A percentile compares a stretch with the other conserved stretches of the same genome.
Conservation (phyloP, 2,797 vertebrate genomes). For the Anas acuta region DNA sequence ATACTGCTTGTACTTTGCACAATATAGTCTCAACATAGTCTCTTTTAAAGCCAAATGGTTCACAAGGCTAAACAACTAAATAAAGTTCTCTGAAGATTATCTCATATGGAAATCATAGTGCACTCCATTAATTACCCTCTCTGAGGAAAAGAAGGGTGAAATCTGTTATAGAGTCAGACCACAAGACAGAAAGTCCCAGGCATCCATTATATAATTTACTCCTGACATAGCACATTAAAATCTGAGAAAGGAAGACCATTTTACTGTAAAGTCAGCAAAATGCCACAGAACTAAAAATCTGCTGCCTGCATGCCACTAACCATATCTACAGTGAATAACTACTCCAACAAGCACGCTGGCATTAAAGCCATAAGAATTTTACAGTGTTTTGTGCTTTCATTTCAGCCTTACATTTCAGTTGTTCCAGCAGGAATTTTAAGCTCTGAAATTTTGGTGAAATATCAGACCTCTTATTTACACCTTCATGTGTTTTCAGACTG, state of each 20-base stretch:
- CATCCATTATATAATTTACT: slow-evolving; percentile 79
- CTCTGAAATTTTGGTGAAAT: slow-evolving; percentile 44
- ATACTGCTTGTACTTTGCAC: slow-evolving; percentile 13
- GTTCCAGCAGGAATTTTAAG: neutral
- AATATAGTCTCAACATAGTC: neutral
- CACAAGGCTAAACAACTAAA: slow-evolving; percentile 8
- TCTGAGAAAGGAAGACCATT: slow-evolving; percentile 76
- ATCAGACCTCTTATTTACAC: slow-evolving; percentile 20
- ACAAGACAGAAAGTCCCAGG: slow-evolving; percentile 76
- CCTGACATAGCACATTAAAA: slow-evolving; percentile 82
- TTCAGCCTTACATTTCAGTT: neutral
- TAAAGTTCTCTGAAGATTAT: slow-evolving; percentile 61
- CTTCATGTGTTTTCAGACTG: neutral
- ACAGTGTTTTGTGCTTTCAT: neutral
- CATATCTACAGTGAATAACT: slow-evolving; percentile 47
- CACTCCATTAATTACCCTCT: slow-evolving; percentile 81
- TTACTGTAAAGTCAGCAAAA: slow-evolving; percentile 82
- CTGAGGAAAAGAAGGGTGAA: slow-evolving; percentile 76
- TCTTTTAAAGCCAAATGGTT: slow-evolving; percentile 45
- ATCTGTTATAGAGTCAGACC: slow-evolving; percentile 78
- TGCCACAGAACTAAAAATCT: slow-evolving; percentile 66
- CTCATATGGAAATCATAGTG: slow-evolving; percentile 73
- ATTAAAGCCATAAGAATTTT: neutral
- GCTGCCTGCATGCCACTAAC: slow-evolving; percentile 63
- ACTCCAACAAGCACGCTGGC: neutral